A percentile compares a stretch with the other conserved stretches of the same genome.
Conservation (phyloP, 2,888 invertebrate species). For the Eupsilia transversa region DNA sequence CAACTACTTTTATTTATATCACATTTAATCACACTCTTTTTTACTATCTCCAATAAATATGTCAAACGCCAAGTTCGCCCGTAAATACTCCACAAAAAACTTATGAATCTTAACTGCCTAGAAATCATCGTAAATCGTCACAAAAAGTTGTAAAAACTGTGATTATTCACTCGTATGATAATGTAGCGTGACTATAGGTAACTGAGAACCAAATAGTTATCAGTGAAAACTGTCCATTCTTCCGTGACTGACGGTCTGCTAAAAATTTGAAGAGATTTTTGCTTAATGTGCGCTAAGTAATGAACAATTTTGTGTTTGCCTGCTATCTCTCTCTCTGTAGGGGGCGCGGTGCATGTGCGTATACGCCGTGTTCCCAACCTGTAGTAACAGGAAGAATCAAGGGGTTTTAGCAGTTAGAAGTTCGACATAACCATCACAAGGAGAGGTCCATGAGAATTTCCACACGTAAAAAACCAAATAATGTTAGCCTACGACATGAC, state of each 20-base stretch:
- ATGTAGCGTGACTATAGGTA: conserved; percentile 53
- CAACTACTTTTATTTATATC: not conserved
- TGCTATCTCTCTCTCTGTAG: too few species aligned
- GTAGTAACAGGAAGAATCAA: too few species aligned
- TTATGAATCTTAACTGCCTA: conserved; percentile 34
- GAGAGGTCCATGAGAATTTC: not conserved
- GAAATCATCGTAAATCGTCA: conserved; percentile 37
- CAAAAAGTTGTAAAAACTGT: conserved; percentile 27
- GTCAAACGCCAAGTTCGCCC: not conserved
- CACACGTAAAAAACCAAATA: not conserved
- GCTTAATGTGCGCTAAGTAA: not conserved
- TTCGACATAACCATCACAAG: not conserved
- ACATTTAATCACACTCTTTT: not conserved
- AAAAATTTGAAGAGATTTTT: conserved; percentile 4
- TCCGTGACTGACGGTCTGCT: conserved; percentile 36
- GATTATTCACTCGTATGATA: conserved; percentile 50
- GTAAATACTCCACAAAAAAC: conserved; percentile 18
- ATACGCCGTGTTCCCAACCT: too few species aligned
- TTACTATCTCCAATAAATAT: conserved; percentile 36
- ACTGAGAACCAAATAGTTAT: conserved; percentile 48
- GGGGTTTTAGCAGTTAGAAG: not conserved
- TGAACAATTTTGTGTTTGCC: not conserved
- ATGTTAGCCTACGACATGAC: too few species aligned
- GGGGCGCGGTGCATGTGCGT: not conserved
- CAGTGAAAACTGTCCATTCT: conserved; percentile 44